These are phyloP conservation scores for Leptodactylus fallax DNA, from an alignment of 2,797 vertebrate species.

Conservation along the genomic window DNA sequence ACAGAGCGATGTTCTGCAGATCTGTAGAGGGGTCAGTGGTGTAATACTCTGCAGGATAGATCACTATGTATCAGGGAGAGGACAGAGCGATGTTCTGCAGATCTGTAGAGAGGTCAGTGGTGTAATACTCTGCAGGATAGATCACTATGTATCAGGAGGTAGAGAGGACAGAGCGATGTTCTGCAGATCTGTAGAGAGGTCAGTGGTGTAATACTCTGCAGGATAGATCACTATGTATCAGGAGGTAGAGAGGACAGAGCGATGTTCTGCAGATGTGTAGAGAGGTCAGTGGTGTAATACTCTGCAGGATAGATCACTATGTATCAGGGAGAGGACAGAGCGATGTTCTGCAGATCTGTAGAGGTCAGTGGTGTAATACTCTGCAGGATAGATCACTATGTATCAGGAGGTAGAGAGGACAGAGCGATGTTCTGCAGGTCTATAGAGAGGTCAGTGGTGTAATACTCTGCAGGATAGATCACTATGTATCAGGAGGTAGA, in stretches of 20 bases:
- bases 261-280: not conserved
- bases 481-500: not conserved
- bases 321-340: not conserved
- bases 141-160: conserved; percentile 4
- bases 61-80: no score
- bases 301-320: not conserved
- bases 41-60: not conserved
- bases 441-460: not conserved
- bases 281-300: not conserved
- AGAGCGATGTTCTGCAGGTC: not conserved
- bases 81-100: not conserved
- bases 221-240: not conserved
- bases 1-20: not conserved
- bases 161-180: not conserved
- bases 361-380: not conserved
- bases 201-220: not conserved
- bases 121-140: not conserved
- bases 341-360: not conserved
- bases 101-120: not conserved
- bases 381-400: not conserved
- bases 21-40: not conserved
- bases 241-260: no score
- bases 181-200: not conserved
- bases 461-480: not conserved
- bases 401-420: no score